Evolutionary conservation across 2,888 invertebrate genomes (phyloP).

Genomic region (Altica lythri): DNA sequence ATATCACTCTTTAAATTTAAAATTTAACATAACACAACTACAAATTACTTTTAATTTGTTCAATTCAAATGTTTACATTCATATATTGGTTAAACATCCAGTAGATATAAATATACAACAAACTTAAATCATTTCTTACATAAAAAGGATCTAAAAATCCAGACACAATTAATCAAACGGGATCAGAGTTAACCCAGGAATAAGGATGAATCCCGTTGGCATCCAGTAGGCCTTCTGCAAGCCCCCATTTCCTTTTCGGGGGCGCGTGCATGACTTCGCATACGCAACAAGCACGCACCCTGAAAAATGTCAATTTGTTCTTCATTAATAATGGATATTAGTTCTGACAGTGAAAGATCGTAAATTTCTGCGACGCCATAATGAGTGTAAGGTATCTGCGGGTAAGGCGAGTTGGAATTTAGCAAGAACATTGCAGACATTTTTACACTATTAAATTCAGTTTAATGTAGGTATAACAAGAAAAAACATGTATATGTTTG

Average conservation of each 20-base stretch:
- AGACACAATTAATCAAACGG: conserved; percentile 1
- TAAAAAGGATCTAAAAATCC: too few species aligned
- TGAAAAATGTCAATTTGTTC: conserved; percentile 59
- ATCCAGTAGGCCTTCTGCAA: conserved; percentile 17
- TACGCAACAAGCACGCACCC: conserved; percentile 58
- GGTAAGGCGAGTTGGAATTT: conserved; percentile 1
- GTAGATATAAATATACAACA: too few species aligned
- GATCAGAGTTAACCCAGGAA: background rate
- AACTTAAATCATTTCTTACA: too few species aligned
- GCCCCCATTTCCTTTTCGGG: conserved; percentile 22
- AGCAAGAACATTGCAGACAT: background rate
- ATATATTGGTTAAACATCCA: too few species aligned
- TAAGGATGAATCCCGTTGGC: background rate
- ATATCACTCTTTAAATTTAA: too few species aligned
- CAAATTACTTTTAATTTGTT: too few species aligned
- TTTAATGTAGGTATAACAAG: too few species aligned
- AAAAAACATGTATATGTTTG: too few species aligned
- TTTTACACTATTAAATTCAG: too few species aligned
- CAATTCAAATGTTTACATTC: too few species aligned
- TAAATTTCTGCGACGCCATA: conserved; percentile 49
- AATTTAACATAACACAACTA: too few species aligned
- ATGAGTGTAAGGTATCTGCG: conserved; percentile 41
- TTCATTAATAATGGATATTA: conserved; percentile 58
- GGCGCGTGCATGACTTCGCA: conserved; percentile 54
- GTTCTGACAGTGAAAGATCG: conserved; percentile 50